A percentile compares a stretch with the other conserved stretches of the same genome.
Evolutionary conservation across 1,140 invertebrate genomes (phyloP).

Genomic region (Formica selysi): DNA sequence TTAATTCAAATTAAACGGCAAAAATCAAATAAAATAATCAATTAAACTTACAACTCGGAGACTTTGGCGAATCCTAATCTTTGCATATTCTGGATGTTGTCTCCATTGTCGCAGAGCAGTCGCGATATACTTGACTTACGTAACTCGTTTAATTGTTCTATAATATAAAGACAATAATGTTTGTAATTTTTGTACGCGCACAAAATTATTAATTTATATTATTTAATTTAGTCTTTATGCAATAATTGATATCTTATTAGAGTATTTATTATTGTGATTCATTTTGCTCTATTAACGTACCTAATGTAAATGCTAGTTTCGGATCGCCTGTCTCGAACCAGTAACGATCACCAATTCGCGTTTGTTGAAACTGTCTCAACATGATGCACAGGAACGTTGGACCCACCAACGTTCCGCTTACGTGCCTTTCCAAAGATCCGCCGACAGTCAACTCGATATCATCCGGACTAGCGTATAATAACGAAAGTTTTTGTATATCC

Average conservation of each 20-base stretch:
- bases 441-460: slow-evolving; percentile 97
- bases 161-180: slow-evolving; percentile 60
- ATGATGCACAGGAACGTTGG: slow-evolving; percentile 97
- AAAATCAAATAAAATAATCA: slow-evolving; percentile 5
- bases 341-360: slow-evolving; percentile 93
- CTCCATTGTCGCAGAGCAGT: slow-evolving; percentile 95
- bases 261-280: neutral
- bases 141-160: slow-evolving; percentile 95
- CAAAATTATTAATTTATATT: slow-evolving; percentile 5
- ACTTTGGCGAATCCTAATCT: slow-evolving; percentile 88
- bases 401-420: slow-evolving; percentile 93
- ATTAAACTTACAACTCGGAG: slow-evolving; percentile 87
- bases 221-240: neutral
- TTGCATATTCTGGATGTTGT: slow-evolving; percentile 92
- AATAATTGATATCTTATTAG: neutral
- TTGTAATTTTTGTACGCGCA: too few relatives aligned
- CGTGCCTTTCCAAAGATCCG: slow-evolving; percentile 92
- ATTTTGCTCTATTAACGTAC: slow-evolving; percentile 85
- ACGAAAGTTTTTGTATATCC: slow-evolving; percentile 89
- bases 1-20: neutral
- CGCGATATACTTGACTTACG: slow-evolving; percentile 93
- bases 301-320: slow-evolving; percentile 90
- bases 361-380: slow-evolving; percentile 94
- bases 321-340: slow-evolving; percentile 93
- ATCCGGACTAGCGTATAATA: slow-evolving; percentile 90